Base-by-base conservation (phyloP, 2,888 invertebrate genomes). In the Zonitis immaculata region DNA sequence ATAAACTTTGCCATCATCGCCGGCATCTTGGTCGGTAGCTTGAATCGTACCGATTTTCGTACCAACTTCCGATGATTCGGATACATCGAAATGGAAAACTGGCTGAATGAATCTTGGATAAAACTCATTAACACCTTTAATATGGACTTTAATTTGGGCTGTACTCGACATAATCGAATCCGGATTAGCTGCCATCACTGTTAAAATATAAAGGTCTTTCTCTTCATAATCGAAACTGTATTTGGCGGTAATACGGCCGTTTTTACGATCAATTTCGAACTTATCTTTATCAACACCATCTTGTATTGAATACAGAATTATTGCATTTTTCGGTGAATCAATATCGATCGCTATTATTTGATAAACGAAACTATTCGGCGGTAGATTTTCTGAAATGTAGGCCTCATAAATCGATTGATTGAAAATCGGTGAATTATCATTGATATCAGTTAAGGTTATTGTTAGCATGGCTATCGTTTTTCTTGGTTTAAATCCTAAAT, bases 61-160 rank as follows among this genome's bases (percentile, higher is more conserved):
- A 26, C 92, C 92, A 43, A 92, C 85, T 63, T 87, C 87, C 0
- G 93, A 91, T 25, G 93, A 92, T 77, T 95, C 95, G 16, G 94
- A 94, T 0, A 95, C 91, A 67, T 93, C 92, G 71, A 93, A 91
- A 71, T 92, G 91, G 73, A 94, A 95, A 1, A 91, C 91, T 0
- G 92, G 88, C 71, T 93, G 91, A 49, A 90, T 80, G 70, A 95
- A 95, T 67, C 87, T 86, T 0, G 94, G 94, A 72, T 87, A 93
- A 67, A 83, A 94, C 73, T 95, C 94, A 72, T 95, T 95, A 0
- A 90, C 86, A 0, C 94, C 92, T 0, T 88, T 88, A 26, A 95
- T 85, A 65, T 88, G 84, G 1, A 95, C 83, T 4, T 82, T 72
- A 0, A 94, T 81, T 63, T 84, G 82, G 0, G 91, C 85, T 11